phyloP scores from a whole-genome alignment of 1,140 invertebrate species.

The Battus philenor region DNA sequence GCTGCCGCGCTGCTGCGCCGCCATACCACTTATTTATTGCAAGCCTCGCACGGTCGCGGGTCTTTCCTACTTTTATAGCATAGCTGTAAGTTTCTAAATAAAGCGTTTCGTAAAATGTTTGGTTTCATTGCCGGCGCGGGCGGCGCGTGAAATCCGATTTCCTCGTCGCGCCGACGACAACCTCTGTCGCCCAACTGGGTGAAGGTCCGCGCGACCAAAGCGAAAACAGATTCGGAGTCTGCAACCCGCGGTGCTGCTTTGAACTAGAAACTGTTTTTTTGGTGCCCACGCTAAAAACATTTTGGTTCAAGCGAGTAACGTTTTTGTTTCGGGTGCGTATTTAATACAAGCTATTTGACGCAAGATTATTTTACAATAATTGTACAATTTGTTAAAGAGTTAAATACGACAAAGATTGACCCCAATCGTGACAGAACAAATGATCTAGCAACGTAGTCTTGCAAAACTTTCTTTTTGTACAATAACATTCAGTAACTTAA shows the following conservation, averaged over 20 bases:
- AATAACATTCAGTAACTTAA: too few relatives aligned
- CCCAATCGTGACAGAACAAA: too few relatives aligned
- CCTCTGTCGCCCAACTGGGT: conserved; percentile 44
- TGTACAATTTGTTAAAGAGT: background rate
- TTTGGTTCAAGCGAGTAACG: too few relatives aligned
- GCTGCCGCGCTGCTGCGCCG: conserved; percentile 35
- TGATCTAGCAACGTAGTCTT: too few relatives aligned
- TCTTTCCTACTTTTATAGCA: conserved; percentile 49
- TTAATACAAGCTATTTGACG: background rate
- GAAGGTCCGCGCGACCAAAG: conserved; percentile 52
- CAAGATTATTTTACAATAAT: background rate
- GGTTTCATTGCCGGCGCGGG: conserved; percentile 47
- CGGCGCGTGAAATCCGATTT: conserved; percentile 60
- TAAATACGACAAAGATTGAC: background rate
- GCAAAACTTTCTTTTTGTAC: too few relatives aligned
- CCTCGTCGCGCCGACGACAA: conserved; percentile 42
- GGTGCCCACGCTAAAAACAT: too few relatives aligned
- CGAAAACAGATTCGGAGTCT: conserved; percentile 34
- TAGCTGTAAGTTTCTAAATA: conserved; percentile 67
- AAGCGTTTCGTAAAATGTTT: conserved; percentile 57
- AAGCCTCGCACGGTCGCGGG: conserved; percentile 16
- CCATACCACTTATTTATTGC: conserved; percentile 64
- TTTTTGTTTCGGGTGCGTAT: background rate
- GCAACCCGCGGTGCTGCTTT: too few relatives aligned
- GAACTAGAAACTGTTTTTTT: too few relatives aligned